Evolutionary conservation across 2,113 vertebrate genomes (phyloP).

Genomic region (Nestor notabilis): DNA sequence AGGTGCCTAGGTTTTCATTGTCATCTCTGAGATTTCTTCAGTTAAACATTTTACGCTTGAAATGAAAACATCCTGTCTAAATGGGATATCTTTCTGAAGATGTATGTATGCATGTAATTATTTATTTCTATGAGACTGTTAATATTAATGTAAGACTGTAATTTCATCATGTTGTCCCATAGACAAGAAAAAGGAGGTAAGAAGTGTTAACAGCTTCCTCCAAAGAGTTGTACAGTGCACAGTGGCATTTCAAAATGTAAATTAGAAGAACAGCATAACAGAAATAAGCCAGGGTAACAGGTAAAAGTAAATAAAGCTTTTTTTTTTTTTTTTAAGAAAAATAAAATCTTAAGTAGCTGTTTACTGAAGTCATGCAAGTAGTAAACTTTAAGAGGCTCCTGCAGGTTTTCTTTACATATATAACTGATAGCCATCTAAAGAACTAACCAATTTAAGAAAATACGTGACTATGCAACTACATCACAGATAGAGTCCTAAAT

Average conservation of each 20-base stretch:
- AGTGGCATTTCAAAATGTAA: not conserved
- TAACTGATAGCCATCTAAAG: not conserved
- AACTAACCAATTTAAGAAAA: not conserved
- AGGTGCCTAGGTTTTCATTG: not conserved
- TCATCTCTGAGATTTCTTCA: not conserved
- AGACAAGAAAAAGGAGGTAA: not conserved
- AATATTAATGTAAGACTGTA: not conserved
- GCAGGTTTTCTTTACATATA: not conserved
- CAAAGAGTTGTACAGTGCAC: not conserved
- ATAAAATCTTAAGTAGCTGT: not conserved
- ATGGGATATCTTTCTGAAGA: not conserved
- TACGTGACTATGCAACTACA: not conserved
- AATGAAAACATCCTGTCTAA: not conserved
- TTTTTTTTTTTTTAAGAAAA: not conserved
- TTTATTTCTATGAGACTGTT: not conserved
- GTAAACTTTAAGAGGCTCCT: not conserved
- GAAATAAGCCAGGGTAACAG: not conserved
- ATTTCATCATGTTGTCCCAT: not conserved
- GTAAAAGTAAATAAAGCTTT: not conserved
- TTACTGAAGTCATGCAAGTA: not conserved
- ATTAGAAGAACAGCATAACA: not conserved
- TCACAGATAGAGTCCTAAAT: not conserved
- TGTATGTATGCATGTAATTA: not conserved
- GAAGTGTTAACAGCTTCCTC: not conserved
- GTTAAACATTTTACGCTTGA: not conserved